These are phyloP conservation scores for Gastracanthus pulcherrimus DNA, from an alignment of 2,888 invertebrate genomes.

Conservation along the genomic window DNA sequence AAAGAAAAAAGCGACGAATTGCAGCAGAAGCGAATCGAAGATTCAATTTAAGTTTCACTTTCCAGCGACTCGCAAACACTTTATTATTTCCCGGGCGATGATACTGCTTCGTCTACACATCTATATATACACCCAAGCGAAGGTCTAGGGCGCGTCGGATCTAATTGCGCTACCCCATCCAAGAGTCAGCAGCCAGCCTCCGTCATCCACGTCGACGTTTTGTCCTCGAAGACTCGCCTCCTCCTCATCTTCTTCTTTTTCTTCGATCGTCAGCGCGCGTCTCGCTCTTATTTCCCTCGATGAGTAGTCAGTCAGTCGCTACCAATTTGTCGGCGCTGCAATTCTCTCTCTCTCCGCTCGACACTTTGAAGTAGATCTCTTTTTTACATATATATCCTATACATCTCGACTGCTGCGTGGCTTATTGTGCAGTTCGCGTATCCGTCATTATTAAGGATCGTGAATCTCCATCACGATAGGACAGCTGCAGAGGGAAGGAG, in stretches of 20 bases:
- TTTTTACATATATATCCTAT: too few relatives aligned
- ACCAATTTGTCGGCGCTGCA: background rate
- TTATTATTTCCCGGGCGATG: background rate
- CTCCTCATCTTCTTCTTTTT: background rate
- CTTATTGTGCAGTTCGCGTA: too few relatives aligned
- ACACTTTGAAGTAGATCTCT: background rate
- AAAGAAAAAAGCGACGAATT: background rate
- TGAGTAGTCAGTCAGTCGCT: background rate
- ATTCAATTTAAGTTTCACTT: background rate
- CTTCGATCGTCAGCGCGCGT: background rate
- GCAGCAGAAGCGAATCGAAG: too few relatives aligned
- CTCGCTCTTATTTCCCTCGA: background rate
- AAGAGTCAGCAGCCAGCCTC: too few relatives aligned
- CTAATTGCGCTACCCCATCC: slow-evolving; percentile 11
- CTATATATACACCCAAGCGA: too few relatives aligned
- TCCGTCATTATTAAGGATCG: too few relatives aligned
- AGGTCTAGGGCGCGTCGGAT: slow-evolving; percentile 3
- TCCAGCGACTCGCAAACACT: background rate
- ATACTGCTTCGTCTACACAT: too few relatives aligned
- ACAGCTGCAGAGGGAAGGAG: too few relatives aligned
- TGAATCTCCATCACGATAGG: too few relatives aligned
- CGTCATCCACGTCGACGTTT: background rate
- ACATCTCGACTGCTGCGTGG: too few relatives aligned
- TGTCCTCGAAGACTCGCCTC: background rate
- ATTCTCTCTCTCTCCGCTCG: too few relatives aligned